Conservation (phyloP, 2,888 invertebrate species). For the Rhorus exstirpatorius region DNA sequence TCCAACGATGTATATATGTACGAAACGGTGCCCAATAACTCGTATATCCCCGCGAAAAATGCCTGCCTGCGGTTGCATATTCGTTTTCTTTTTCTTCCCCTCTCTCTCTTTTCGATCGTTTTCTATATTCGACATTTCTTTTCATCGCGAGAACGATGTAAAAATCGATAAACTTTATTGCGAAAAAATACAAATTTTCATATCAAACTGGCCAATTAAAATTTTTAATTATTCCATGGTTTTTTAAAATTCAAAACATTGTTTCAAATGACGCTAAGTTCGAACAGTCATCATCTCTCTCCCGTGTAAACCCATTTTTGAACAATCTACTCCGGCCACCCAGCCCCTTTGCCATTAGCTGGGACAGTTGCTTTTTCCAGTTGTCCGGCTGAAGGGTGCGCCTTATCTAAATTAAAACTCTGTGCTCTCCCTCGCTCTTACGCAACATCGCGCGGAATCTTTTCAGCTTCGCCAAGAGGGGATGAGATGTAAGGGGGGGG, state of each 20-base stretch:
- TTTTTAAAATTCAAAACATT: too few species aligned
- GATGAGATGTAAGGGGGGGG: constrained; percentile 12
- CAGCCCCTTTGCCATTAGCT: constrained; percentile 57
- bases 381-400: constrained; percentile 69
- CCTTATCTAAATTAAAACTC: constrained; percentile 83
- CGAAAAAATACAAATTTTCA: constrained; percentile 21
- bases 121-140: constrained; percentile 39
- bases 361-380: constrained; percentile 59
- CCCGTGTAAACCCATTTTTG: too few species aligned
- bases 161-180: constrained; percentile 33
- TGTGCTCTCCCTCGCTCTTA: constrained; percentile 49
- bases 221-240: too few species aligned
- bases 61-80: constrained; percentile 11
- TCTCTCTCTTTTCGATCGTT: constrained; percentile 52
- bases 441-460: constrained; percentile 43
- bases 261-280: too few species aligned
- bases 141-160: constrained; percentile 8
- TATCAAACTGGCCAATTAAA: too few species aligned
- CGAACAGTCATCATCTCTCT: too few species aligned
- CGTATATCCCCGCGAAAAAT: constrained; percentile 71
- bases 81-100: not conserved
- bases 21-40: constrained; percentile 78
- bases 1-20: constrained; percentile 69
- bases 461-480: constrained; percentile 20
- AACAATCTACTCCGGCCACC: constrained; percentile 45